These are phyloP conservation scores for Catalaphyllia jardinei DNA, from an alignment of 64 coral and sea anemone genomes.

Conservation along the genomic window DNA sequence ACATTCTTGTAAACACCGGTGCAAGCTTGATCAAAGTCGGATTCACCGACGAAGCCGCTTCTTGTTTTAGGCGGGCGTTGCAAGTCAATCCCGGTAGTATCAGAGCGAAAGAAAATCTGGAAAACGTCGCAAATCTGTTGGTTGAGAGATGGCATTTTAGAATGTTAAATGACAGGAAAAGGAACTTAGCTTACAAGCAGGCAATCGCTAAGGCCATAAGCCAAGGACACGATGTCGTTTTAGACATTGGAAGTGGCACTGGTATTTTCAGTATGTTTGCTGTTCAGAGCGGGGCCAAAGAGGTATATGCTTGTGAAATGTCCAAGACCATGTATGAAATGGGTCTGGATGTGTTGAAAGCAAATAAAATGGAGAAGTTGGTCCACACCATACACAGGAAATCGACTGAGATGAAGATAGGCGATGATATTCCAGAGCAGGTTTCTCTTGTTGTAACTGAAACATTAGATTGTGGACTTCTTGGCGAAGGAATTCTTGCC, in stretches of 20 bases:
- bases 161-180: slow-evolving; percentile 89
- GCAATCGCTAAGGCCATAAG: slow-evolving; percentile 75
- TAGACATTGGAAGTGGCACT: slow-evolving; percentile 96
- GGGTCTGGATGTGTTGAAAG: slow-evolving; percentile 76
- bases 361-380: slow-evolving; percentile 81
- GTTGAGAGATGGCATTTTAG: slow-evolving; percentile 99
- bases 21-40: slow-evolving; percentile 65
- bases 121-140: slow-evolving; percentile 82
- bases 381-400: slow-evolving; percentile 89
- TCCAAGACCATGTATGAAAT: slow-evolving; percentile 99
- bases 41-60: slow-evolving; percentile 79
- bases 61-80: slow-evolving; percentile 79
- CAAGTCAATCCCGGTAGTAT: slow-evolving; percentile 54
- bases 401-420: slow-evolving; percentile 79
- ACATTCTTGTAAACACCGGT: slow-evolving; percentile 75
- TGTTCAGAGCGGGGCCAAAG: slow-evolving; percentile 75
- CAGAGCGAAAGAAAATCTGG: slow-evolving; percentile 79
- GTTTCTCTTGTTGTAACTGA: slow-evolving; percentile 84
- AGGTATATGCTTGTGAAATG: slow-evolving; percentile 96
- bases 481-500: slow-evolving; percentile 91
- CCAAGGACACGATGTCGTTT: slow-evolving; percentile 59
- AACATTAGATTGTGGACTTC: slow-evolving; percentile 92
- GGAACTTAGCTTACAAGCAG: slow-evolving; percentile 82
- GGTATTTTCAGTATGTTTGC: slow-evolving; percentile 99
- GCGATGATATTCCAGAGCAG: slow-evolving; percentile 53